Base-by-base conservation (phyloP, 2,113 vertebrate genomes). In the Labeo rohita region DNA sequence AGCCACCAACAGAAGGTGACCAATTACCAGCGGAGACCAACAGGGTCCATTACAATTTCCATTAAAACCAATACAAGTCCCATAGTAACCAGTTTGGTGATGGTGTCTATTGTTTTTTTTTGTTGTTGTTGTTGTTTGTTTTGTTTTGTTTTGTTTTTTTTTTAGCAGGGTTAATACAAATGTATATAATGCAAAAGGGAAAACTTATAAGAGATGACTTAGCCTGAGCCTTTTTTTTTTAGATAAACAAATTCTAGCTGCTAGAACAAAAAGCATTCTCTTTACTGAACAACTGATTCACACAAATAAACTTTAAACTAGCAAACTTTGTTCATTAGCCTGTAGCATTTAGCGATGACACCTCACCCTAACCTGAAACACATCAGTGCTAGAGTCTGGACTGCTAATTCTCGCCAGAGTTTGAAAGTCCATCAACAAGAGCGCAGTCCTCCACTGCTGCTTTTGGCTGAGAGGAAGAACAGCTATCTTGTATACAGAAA, bases 301-400 rank as follows among this genome's bases (percentile, higher is more conserved):
- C 66, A 68, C 15, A 39, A 39, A 68, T 39, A 0, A 68, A 52
- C n/a, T 76, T 76, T 52, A n/a, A 21, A 9, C 18, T 59, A 59
- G 7, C 56, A 21, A 59, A 59, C 56, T 34, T 52, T 28, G 3
- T 59, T 21, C 18, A 59, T 52, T 76, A 10, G 23, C 23, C 74
- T 52, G 23, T 49, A 34, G n/a, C 1, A 54, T 76, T 52, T n/a
- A 23, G 16, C 18, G 11, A n/a, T n/a, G 45, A 75, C 45, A 50
- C 5, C 73, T 75, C n/a, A 75, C 21, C 73, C n/a, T 12, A 50
- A 75, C n/a, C 73, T 75, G n/a, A 76, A 50, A 50, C n/a, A 13
- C 47, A 52, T 52, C 52, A 56, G 16, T 21, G 4, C 50, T 4
- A 77, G 2, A 36, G 15, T 28, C 56, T 8, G 7, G 56, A 59